Evolutionary conservation across 2,888 invertebrate species (phyloP).

Genomic region (Galerucella pusilla): DNA sequence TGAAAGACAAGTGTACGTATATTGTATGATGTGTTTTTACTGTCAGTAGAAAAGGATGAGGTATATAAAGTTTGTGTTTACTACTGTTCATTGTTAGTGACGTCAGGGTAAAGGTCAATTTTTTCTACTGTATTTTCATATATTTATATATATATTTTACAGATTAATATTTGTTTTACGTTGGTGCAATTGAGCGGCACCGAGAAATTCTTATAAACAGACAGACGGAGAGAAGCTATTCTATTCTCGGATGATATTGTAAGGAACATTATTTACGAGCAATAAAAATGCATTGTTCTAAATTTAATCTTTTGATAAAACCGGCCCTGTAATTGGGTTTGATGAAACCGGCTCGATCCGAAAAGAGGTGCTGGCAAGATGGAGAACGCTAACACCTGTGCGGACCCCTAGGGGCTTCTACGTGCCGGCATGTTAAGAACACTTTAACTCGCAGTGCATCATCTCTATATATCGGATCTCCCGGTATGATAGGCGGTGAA

Average conservation of each 20-base stretch:
- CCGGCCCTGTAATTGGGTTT: slow-evolving; percentile 65
- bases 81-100: too few species aligned
- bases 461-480: slow-evolving; percentile 32
- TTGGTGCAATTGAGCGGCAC: slow-evolving; percentile 15
- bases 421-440: slow-evolving; percentile 60
- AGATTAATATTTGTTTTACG: too few species aligned
- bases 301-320: slow-evolving; percentile 65
- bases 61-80: too few species aligned
- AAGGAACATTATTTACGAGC: slow-evolving; percentile 57
- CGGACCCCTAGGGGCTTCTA: slow-evolving; percentile 57
- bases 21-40: too few species aligned
- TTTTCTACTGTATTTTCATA: too few species aligned
- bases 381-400: slow-evolving; percentile 64
- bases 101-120: too few species aligned
- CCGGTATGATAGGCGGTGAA: slow-evolving; percentile 28
- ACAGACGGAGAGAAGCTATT: slow-evolving; percentile 27
- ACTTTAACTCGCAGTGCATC: slow-evolving; percentile 48
- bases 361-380: slow-evolving; percentile 49
- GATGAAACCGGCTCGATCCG: slow-evolving; percentile 58
- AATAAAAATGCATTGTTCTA: slow-evolving; percentile 64
- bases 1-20: too few species aligned
- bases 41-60: too few species aligned
- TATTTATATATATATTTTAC: too few species aligned
- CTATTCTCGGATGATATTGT: slow-evolving; percentile 45
- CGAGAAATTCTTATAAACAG: slow-evolving; percentile 21